phyloP scores from a whole-genome alignment of 92 coral and sea anemone genomes.

The Umimayanthus chanpuru region DNA sequence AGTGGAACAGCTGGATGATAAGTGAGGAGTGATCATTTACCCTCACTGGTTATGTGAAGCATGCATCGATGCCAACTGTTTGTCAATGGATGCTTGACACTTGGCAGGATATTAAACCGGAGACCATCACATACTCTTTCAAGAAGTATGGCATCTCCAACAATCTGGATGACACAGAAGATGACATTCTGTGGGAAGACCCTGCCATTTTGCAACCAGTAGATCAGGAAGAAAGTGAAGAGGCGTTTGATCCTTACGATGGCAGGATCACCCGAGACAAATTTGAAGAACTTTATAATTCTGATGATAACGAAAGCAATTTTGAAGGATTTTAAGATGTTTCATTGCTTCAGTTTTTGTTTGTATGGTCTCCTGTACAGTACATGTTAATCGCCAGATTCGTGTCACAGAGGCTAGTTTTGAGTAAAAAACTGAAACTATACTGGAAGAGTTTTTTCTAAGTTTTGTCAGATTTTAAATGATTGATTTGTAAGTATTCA shows the following conservation, averaged over 20 bases:
- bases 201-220: slow-evolving; percentile 6
- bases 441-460: slow-evolving; percentile 21
- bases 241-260: slow-evolving; percentile 11
- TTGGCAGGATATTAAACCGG: too few relatives aligned
- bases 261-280: slow-evolving; percentile 20
- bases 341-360: background rate
- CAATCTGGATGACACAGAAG: slow-evolving; percentile 13
- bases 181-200: slow-evolving; percentile 18
- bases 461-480: slow-evolving; percentile 26
- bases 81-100: too few relatives aligned
- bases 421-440: too few relatives aligned
- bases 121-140: slow-evolving; percentile 4
- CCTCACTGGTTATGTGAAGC: too few relatives aligned
- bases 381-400: too few relatives aligned
- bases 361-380: too few relatives aligned
- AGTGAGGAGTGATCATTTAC: too few relatives aligned
- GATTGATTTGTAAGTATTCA: slow-evolving; percentile 13
- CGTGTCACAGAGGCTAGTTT: too few relatives aligned
- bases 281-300: too few relatives aligned
- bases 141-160: slow-evolving; percentile 13
- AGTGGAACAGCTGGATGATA: too few relatives aligned
- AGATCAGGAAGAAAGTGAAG: slow-evolving; percentile 20
- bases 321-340: slow-evolving; percentile 27
- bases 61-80: too few relatives aligned
- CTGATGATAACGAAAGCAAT: slow-evolving; percentile 24